These are phyloP conservation scores for Aptenodytes forsteri DNA, from an alignment of 2,113 vertebrate species.

Conservation along the genomic window DNA sequence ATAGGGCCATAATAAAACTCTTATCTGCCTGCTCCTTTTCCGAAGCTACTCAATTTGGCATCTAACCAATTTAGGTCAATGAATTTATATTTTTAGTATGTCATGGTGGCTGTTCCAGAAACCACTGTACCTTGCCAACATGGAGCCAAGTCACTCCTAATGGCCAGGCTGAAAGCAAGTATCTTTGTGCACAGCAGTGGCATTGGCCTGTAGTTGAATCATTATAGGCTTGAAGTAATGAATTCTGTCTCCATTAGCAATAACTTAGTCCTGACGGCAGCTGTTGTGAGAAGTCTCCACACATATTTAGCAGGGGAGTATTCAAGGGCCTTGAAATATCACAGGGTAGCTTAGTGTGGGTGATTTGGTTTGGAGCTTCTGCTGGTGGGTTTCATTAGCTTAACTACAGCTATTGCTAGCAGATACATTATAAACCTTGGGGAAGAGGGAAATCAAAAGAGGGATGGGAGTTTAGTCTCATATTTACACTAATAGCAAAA, in stretches of 20 bases:
- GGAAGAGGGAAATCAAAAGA: neutral
- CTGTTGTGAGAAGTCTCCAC: neutral
- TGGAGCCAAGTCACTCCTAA: neutral
- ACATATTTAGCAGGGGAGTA: neutral
- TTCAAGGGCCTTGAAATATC: neutral
- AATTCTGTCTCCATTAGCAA: neutral
- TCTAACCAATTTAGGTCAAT: constrained; percentile 14
- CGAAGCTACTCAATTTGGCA: constrained; percentile 29
- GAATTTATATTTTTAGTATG: neutral
- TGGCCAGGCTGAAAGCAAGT: neutral
- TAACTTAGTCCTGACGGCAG: neutral
- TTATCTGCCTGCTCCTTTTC: neutral
- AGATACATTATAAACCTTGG: neutral
- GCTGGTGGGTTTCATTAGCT: neutral
- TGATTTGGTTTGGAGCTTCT: neutral
- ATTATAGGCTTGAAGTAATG: neutral
- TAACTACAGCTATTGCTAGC: neutral
- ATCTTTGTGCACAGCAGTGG: neutral
- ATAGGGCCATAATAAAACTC: constrained; percentile 14
- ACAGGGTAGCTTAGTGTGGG: neutral
- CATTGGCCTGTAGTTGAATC: neutral
- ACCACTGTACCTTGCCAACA: neutral
- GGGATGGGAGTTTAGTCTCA: neutral
- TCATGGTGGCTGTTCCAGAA: neutral
- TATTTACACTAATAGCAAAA: neutral